Evolutionary conservation across 2,888 invertebrate species (phyloP).

Genomic region (Epinotia brunnichana): DNA sequence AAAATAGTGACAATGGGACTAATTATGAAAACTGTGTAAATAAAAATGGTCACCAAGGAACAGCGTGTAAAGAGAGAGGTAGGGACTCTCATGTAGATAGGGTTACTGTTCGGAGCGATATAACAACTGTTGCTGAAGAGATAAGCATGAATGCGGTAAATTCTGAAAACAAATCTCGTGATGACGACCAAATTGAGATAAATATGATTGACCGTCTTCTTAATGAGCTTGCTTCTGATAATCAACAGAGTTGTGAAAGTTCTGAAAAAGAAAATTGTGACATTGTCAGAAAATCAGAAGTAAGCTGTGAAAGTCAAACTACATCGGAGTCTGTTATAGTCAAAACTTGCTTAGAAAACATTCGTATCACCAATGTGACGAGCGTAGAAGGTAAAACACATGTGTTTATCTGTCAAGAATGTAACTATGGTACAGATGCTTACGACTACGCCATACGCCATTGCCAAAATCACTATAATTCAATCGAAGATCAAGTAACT

Average conservation of each 20-base stretch:
- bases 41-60: not conserved
- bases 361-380: slow-evolving; percentile 17
- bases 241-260: not conserved
- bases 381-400: slow-evolving; percentile 7
- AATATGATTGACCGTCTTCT: slow-evolving; percentile 13
- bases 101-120: not conserved
- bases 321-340: not conserved
- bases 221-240: not conserved
- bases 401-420: slow-evolving; percentile 17
- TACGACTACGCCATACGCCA: slow-evolving; percentile 20
- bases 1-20: not conserved
- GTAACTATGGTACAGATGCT: slow-evolving; percentile 6
- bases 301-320: not conserved
- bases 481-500: slow-evolving; percentile 13
- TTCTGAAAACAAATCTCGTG: not conserved
- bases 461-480: slow-evolving; percentile 21
- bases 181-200: slow-evolving; percentile 13
- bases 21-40: not conserved
- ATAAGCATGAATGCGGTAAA: not conserved
- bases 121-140: not conserved
- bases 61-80: not conserved
- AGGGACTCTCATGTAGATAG: not conserved
- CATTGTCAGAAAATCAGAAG: not conserved
- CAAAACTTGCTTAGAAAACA: slow-evolving; percentile 18
- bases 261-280: not conserved